Evolutionary conservation across 1,140 invertebrate genomes (phyloP), one percentile per base, ranked within the genome.

Genomic region (Drosophila albomicans): DNA sequence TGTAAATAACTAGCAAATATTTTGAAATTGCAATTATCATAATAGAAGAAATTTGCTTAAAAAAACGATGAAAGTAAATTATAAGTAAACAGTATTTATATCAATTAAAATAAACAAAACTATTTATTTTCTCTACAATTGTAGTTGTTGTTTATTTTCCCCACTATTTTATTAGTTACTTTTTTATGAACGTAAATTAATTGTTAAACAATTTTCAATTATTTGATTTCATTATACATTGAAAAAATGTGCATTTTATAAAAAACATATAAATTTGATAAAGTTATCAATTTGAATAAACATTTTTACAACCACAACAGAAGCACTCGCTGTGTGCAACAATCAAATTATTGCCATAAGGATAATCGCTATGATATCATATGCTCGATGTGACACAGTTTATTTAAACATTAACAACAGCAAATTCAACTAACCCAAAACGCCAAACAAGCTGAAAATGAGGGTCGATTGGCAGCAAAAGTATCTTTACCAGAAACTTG

Each of bases 351-450:
- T 58, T 15, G 5, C 11, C 5, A 57, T 57, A 38, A 20, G 5
- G 8, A 75, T 80, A 54, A 51, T 25, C 48, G 20, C 59, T 38
- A 62, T 75, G 59, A 69, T 65, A 79, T 87, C 82, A 86, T 82
- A 48, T 66, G 75, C 79, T 76, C 43, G 46, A 81, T 66, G 65
- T 87, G 71, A 63, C 75, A 67, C 71, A 87, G 67, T 82, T 81
- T 81, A 82, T 82, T 79, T 78, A 76, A 82, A 69, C 64, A 69
- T 76, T 43, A 73, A 65, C 78, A 81, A 70, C 72, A 82, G 64
- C 72, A 73, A 43, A 82, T 74, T 48, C 45, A 28, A 75, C 35
- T 71, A 82, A 78, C 65, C 66, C 35, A 59, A 56, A 56, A 70
- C 57, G 43, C 51, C 61, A 66, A 54, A 63, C 45, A 63, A 57